Conservation (phyloP, 2,113 vertebrate species). For the Melanerpes aurifrons region DNA sequence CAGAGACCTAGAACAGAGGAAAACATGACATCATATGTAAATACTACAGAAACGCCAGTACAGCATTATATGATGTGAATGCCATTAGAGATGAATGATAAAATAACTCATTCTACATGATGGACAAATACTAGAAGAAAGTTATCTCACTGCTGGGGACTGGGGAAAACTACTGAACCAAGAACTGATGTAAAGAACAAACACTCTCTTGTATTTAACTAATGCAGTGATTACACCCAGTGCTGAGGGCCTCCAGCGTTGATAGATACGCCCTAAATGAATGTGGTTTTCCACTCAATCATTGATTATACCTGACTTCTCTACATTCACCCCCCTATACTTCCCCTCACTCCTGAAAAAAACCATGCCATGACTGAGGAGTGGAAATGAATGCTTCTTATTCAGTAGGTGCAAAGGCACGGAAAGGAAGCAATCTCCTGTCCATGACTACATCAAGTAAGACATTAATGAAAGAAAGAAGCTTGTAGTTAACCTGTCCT, state of each 20-base stretch:
- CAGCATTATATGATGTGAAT: neutral
- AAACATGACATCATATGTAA: neutral
- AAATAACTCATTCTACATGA: neutral
- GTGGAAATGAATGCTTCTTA: neutral
- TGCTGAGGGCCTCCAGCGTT: neutral
- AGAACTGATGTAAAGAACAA: neutral
- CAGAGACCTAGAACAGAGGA: neutral
- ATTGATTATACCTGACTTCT: neutral
- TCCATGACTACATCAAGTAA: neutral
- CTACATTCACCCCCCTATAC: neutral
- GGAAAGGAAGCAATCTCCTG: neutral
- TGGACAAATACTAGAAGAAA: neutral
- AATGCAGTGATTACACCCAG: neutral
- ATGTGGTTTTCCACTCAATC: neutral
- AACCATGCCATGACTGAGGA: neutral
- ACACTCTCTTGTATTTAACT: neutral
- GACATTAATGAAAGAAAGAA: neutral
- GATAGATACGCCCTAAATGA: neutral
- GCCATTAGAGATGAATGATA: neutral
- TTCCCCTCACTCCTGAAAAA: neutral
- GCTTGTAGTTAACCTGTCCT: neutral
- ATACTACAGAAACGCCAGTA: neutral
- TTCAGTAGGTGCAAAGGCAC: neutral
- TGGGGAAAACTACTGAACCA: neutral
- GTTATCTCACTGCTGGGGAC: neutral